phyloP scores from a whole-genome alignment of 2,888 invertebrate species.

The Nymphalis c-album region DNA sequence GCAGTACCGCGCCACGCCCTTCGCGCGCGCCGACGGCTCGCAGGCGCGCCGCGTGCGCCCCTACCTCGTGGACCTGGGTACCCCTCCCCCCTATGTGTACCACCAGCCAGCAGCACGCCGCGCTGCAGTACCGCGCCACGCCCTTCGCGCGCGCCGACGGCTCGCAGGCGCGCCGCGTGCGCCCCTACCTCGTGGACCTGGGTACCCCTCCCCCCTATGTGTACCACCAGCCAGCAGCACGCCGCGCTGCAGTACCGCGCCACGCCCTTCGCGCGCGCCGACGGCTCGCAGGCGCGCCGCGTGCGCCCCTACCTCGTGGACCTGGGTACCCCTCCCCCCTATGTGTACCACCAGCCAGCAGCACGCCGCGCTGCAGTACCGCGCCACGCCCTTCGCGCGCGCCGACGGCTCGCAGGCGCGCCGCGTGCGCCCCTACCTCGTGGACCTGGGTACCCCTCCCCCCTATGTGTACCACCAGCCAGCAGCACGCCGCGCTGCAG shows the following conservation, averaged over 20 bases:
- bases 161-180: constrained; percentile 87
- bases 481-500: constrained; percentile 98
- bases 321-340: constrained; percentile 81
- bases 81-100: constrained; percentile 71
- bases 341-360: constrained; percentile 99
- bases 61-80: constrained; percentile 96
- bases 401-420: constrained; percentile 90
- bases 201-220: constrained; percentile 73
- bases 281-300: constrained; percentile 89
- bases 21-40: constrained; percentile 88
- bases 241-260: constrained; percentile 97
- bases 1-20: constrained; percentile 95
- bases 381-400: constrained; percentile 90
- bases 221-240: constrained; percentile 99
- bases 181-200: constrained; percentile 97
- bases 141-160: constrained; percentile 91
- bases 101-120: constrained; percentile 99
- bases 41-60: constrained; percentile 91
- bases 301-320: constrained; percentile 98
- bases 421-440: constrained; percentile 94
- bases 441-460: constrained; percentile 87
- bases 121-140: constrained; percentile 95
- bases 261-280: constrained; percentile 88
- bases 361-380: constrained; percentile 97
- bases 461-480: constrained; percentile 97